Base-by-base conservation (phyloP, 2,888 invertebrate species). In the Diarsia mendica region DNA sequence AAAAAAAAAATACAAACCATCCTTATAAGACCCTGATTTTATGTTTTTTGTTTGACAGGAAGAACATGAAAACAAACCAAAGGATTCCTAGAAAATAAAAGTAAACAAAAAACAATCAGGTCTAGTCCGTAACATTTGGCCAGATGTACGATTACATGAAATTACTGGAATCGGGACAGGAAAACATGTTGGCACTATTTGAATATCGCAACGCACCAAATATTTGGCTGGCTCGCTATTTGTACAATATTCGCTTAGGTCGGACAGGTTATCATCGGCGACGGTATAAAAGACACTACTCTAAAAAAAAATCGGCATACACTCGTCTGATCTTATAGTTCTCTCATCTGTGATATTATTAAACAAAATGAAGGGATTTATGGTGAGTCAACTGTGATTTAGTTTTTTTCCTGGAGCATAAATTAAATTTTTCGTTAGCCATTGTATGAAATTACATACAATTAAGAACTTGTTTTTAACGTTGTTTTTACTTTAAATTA, bases 351-450 rank as follows among this genome's bases (percentile, higher is more conserved):
- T 84, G 76, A 82, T 86, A 82, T 68, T 82, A 78, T 63, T 69
- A 39, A 72, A 77, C 74, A 92, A 77, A 69, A 93, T 93, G 93
- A 93, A 88, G 88, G 75, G 85, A 61, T 84, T 89, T 82, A 66
- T 90, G 92, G 93, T 93, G 83, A 86, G 93, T 91, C 44, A 39
- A 49, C 9, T 33, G 15, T 77, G 46, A 46, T 72, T 48, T n/a
- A n/a, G 0, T 44, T 61, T 49, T 60, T 60, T 13, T 63, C 11
- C 20, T 48, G 1, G 28, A 61, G 1, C 18, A 51, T 28, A 9
- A 8, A 3, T 11, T 20, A 18, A 5, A n/a, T 20, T 28, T 3
- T 46, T 23, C 6, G 8, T 58, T 15, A 60, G 4, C 18, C 20
- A 15, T 20, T 20, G 6, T n/a, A 53, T n/a, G 53, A 33, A 71